phyloP scores from a whole-genome alignment of 2,888 invertebrate species.

The Cosmorhoe ocellata region DNA sequence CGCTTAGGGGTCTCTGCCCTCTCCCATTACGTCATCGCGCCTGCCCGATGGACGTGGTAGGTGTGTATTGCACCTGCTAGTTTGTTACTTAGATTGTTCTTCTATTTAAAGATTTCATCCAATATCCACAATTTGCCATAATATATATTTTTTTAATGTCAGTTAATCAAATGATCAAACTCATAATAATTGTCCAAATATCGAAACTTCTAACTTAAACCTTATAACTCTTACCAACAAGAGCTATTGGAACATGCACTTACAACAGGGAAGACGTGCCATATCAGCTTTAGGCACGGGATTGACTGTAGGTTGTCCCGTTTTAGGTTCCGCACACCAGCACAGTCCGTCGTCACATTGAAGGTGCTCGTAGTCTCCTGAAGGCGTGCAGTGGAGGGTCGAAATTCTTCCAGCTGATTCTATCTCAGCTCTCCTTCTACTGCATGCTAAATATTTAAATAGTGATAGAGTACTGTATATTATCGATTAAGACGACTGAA shows the following conservation, averaged over 20 bases:
- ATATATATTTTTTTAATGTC: no score
- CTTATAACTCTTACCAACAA: no score
- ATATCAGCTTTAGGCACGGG: slow-evolving; percentile 83
- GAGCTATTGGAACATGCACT: slow-evolving; percentile 44
- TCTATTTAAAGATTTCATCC: no score
- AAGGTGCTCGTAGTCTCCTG: slow-evolving; percentile 86
- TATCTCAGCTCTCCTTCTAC: slow-evolving; percentile 81
- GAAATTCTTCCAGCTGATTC: slow-evolving; percentile 70
- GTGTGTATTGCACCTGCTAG: slow-evolving; percentile 33
- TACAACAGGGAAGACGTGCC: slow-evolving; percentile 85
- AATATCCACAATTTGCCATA: no score
- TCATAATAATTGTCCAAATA: no score
- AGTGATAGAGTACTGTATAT: not conserved
- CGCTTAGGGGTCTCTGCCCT: slow-evolving; percentile 46
- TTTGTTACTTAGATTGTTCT: slow-evolving; percentile 32
- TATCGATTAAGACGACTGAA: no score
- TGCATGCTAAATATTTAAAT: slow-evolving; percentile 78
- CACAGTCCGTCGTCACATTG: slow-evolving; percentile 87
- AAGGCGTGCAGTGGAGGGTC: slow-evolving; percentile 84
- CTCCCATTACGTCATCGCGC: slow-evolving; percentile 45
- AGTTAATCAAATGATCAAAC: no score
- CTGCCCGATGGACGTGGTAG: slow-evolving; percentile 30
- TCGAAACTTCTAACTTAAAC: no score
- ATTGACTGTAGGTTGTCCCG: slow-evolving; percentile 81
- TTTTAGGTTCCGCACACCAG: slow-evolving; percentile 85